Percentiles rank a stretch among this genome's conserved stretches.
Evolutionary conservation across 2,797 vertebrate species (phyloP).

Genomic region (Syngnathus acus): DNA sequence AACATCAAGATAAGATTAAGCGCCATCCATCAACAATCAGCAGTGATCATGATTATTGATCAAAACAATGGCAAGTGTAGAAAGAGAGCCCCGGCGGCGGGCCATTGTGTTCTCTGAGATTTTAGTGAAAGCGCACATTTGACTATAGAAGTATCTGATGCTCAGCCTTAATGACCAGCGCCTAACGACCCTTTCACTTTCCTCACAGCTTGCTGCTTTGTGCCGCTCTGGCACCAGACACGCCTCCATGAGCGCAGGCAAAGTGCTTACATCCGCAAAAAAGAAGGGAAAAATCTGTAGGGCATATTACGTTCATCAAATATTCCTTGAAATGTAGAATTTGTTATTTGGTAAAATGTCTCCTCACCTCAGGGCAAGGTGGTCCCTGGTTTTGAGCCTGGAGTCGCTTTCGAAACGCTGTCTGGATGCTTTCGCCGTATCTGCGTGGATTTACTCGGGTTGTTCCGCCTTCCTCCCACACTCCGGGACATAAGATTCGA

Average conservation of each 20-base stretch:
- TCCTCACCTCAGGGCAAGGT: constrained; percentile 50
- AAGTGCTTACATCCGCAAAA: constrained; percentile 54
- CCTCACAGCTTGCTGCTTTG: constrained; percentile 53
- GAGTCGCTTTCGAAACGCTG: constrained; percentile 46
- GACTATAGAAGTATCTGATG: constrained; percentile 54
- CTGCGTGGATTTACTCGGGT: constrained; percentile 49
- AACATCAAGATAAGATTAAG: constrained; percentile 49
- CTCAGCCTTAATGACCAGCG: constrained; percentile 36
- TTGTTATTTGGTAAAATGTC: no score
- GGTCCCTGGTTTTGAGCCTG: constrained; percentile 37
- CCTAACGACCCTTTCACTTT: constrained; percentile 54
- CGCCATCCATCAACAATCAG: constrained; percentile 53
- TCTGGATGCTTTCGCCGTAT: constrained; percentile 57
- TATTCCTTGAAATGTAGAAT: neutral
- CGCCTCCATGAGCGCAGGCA: constrained; percentile 44
- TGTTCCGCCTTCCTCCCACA: constrained; percentile 43
- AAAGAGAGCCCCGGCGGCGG: constrained; percentile 15
- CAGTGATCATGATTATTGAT: constrained; percentile 64
- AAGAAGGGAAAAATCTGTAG: constrained; percentile 30
- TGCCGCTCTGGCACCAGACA: constrained; percentile 59
- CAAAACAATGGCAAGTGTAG: constrained; percentile 25
- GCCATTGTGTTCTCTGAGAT: constrained; percentile 24
- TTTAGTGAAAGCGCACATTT: constrained; percentile 47
- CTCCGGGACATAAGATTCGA: constrained; percentile 44
- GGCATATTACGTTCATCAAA: constrained; percentile 6